These are phyloP conservation scores for Buceros bicornis DNA, from an alignment of 2,797 vertebrate genomes.

Conservation along the genomic window DNA sequence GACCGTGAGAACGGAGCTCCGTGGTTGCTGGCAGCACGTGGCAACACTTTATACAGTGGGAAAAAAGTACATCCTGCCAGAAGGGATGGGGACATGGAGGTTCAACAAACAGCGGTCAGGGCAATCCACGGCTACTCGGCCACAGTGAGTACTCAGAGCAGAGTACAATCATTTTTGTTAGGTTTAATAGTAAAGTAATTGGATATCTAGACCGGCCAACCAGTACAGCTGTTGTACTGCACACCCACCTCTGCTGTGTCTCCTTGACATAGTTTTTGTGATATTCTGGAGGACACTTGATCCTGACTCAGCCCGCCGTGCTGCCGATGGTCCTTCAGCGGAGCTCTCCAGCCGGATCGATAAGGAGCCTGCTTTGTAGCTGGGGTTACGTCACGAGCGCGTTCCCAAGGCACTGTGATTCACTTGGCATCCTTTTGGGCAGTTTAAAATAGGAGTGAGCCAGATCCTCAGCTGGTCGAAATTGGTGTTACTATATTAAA, in stretches of 20 bases:
- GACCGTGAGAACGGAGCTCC: background rate
- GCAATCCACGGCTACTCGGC: fast-evolving
- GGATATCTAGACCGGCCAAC: background rate
- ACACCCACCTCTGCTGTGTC: background rate
- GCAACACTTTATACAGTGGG: fast-evolving
- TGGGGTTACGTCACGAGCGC: background rate
- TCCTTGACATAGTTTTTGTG: background rate
- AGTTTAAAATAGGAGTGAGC: conserved; percentile 28
- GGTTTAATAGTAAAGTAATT: background rate
- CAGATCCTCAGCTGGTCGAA: conserved; percentile 11
- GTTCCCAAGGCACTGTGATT: background rate
- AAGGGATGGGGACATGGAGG: background rate
- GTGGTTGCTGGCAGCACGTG: background rate
- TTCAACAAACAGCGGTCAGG: background rate
- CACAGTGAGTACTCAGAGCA: background rate
- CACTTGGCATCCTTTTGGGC: background rate
- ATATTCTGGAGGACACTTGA: background rate
- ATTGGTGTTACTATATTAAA: conserved; percentile 27
- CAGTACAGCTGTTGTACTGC: background rate
- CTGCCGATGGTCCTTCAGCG: background rate
- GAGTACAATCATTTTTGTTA: background rate
- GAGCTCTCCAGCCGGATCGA: background rate
- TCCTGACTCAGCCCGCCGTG: fast-evolving
- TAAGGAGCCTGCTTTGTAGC: background rate
- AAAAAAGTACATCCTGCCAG: background rate